These are phyloP conservation scores for Rostratula benghalensis DNA, from an alignment of 2,113 vertebrate species.

Conservation along the genomic window DNA sequence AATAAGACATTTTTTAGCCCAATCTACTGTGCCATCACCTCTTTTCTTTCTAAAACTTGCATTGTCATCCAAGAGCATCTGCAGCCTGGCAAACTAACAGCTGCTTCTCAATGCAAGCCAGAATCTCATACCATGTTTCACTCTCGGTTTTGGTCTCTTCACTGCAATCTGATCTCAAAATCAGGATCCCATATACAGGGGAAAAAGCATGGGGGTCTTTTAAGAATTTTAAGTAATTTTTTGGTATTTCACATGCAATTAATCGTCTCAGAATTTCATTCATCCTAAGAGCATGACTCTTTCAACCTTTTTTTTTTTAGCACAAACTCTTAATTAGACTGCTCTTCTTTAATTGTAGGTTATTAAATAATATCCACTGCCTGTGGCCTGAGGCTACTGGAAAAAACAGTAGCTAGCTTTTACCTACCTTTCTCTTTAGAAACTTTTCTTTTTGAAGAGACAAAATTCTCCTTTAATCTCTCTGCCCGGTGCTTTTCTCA, in stretches of 20 bases:
- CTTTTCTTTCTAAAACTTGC: background rate
- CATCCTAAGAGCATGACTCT: background rate
- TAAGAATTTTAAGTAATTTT: background rate
- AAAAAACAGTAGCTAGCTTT: background rate
- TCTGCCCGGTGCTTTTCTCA: background rate
- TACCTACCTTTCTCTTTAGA: background rate
- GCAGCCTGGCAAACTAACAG: background rate
- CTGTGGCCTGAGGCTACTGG: background rate
- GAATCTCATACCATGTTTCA: background rate
- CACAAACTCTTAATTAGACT: background rate
- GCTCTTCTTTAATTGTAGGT: constrained; percentile 5
- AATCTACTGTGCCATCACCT: background rate
- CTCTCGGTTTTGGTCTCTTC: background rate
- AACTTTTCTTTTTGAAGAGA: background rate
- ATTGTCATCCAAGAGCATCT: background rate
- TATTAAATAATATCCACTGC: constrained; percentile 24
- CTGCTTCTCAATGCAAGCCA: background rate
- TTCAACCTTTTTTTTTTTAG: background rate
- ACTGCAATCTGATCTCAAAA: background rate
- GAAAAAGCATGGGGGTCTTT: background rate
- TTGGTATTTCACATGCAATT: background rate
- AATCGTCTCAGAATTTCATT: background rate
- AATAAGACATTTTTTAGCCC: background rate
- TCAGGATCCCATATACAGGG: background rate
- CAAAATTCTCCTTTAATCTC: background rate